These are phyloP conservation scores for Syngnathus rostellatus DNA, from an alignment of 2,797 vertebrate species.

Conservation along the genomic window DNA sequence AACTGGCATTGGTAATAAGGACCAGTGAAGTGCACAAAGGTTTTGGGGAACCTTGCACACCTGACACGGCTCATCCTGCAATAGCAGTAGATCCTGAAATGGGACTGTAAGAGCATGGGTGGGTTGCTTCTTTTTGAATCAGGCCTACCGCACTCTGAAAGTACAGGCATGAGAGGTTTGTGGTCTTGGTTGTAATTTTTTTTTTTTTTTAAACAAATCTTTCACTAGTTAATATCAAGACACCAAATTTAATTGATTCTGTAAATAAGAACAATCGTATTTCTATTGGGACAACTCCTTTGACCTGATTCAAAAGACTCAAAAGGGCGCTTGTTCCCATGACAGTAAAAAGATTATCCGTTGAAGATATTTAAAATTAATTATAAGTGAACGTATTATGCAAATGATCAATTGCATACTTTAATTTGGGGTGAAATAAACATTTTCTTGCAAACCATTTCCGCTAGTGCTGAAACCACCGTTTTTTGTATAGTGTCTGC, in stretches of 20 bases:
- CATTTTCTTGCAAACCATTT: neutral
- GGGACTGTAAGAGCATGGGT: conserved; percentile 1
- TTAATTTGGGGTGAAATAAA: neutral
- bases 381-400: neutral
- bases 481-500: neutral
- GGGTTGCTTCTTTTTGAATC: neutral
- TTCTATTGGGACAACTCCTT: neutral
- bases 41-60: neutral
- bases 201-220: neutral
- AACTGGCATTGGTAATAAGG: neutral
- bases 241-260: neutral
- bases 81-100: neutral
- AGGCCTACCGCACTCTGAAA: neutral
- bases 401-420: neutral
- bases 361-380: neutral
- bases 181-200: neutral
- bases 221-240: neutral
- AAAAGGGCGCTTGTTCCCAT: neutral
- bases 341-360: neutral
- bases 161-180: too few relatives aligned
- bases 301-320: neutral
- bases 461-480: neutral
- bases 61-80: neutral
- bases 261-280: neutral
- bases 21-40: neutral